phyloP scores from a whole-genome alignment of 2,797 vertebrate species.

The Linurgus olivaceus region DNA sequence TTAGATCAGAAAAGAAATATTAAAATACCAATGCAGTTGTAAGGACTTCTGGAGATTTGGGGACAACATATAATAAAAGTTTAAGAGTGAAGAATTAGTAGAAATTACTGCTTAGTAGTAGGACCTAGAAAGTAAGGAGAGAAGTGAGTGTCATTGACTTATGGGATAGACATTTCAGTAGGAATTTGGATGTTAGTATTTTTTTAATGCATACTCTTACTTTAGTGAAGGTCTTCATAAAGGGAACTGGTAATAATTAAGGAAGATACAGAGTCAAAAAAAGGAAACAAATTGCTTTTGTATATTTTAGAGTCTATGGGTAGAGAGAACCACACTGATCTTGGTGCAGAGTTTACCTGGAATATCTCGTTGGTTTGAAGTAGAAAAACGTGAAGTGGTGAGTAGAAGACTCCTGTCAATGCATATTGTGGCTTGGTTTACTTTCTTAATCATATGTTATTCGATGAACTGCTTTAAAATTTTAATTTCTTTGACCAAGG shows the following conservation, averaged over 20 bases:
- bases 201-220: not conserved
- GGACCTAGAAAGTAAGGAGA: not conserved
- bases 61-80: not conserved
- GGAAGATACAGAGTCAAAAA: not conserved
- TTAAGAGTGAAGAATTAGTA: not conserved
- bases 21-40: not conserved
- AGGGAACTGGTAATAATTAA: not conserved
- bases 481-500: not conserved
- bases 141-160: not conserved
- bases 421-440: not conserved
- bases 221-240: not conserved
- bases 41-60: not conserved
- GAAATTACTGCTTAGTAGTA: not conserved
- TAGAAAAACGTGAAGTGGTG: slow-evolving; percentile 97
- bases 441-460: not conserved
- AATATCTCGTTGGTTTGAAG: slow-evolving; percentile 99
- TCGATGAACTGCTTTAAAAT: not conserved
- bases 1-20: not conserved
- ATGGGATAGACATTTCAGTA: not conserved
- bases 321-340: slow-evolving; percentile 95
- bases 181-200: not conserved
- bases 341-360: slow-evolving; percentile 97
- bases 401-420: slow-evolving; percentile 60
- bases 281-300: not conserved
- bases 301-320: slow-evolving; percentile 90